Base-by-base conservation (phyloP, 2,888 invertebrate genomes). In the Megastigmus dorsalis region DNA sequence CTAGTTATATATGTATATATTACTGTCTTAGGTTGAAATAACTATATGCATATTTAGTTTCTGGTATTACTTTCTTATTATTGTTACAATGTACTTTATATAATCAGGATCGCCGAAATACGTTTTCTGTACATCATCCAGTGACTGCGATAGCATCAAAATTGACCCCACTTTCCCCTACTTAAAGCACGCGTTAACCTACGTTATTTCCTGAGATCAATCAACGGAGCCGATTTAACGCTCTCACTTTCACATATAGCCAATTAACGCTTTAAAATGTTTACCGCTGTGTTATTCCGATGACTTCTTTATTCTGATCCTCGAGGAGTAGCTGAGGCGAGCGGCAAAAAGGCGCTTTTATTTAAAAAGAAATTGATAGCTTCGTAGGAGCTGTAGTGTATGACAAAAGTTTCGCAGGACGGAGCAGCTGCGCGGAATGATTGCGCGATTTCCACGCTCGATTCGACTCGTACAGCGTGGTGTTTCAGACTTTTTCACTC, bases 201-300 rank as follows among this genome's bases (percentile, higher is more conserved):
- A 50, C 69, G 55, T 28, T 50, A 33, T 38, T 59, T 36, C 20
- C n/a, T 60, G 30, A 41, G 60, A 69, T 69, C 69, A 50, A 69
- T 69, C 69, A 69, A n/a, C n/a, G 30, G 28, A 30, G 45, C 30
- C 23, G 48, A 68, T 68, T 68, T 59, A 38, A 60, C 60, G 50
- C 59, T 67, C 66, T 67, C 66, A 55, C 66, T 55, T 55, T 67
- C 15, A 23, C 45, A 30, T 45, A n/a, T 15, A 26, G 18, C 52
- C 38, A 43, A 65, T 67, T 55, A 67, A 18, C 23, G 20, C 20
- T 20, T 9, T 1, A 45, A 45, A 54, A 65, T 28, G 13, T 38
- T 57, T 6, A 28, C 30, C n/a, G 15, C 54, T 13, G 45, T 20
- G 10, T n/a, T n/a, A 23, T 9, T 43, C 15, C 6, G 4, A 33